phyloP scores from a whole-genome alignment of 1,140 invertebrate genomes.

The Tetraneura akinire region DNA sequence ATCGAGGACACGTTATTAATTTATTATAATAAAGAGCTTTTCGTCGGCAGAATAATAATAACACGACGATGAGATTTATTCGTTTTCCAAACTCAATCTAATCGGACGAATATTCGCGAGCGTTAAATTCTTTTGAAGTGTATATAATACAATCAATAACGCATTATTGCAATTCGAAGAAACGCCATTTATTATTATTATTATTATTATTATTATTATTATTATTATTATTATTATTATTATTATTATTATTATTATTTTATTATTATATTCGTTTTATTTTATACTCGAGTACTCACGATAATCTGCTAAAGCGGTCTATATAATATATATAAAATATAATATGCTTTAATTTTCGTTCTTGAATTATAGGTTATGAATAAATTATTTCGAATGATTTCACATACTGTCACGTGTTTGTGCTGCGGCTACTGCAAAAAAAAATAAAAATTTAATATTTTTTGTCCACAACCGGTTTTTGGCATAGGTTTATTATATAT shows the following conservation, averaged over 20 bases:
- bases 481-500: too few relatives aligned
- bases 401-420: neutral
- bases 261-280: neutral
- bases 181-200: constrained; percentile 15
- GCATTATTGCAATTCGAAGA: constrained; percentile 24
- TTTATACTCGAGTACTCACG: too few relatives aligned
- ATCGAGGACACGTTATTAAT: neutral
- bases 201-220: neutral
- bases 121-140: constrained; percentile 15
- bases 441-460: neutral
- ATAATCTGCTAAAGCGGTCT: neutral
- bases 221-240: neutral
- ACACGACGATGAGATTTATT: constrained; percentile 21
- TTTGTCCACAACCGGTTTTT: neutral
- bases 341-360: neutral
- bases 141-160: constrained; percentile 5
- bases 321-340: neutral
- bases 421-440: neutral
- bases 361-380: too few relatives aligned
- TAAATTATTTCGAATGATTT: constrained; percentile 28
- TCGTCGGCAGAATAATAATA: neutral
- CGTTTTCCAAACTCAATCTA: neutral
- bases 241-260: neutral
- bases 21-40: neutral
- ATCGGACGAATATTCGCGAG: neutral